Percentiles rank a stretch among this genome's conserved stretches.
These are phyloP conservation scores for Ornithorhynchus anatinus DNA, from an alignment of 2,113 vertebrate genomes.

Conservation along the genomic window DNA sequence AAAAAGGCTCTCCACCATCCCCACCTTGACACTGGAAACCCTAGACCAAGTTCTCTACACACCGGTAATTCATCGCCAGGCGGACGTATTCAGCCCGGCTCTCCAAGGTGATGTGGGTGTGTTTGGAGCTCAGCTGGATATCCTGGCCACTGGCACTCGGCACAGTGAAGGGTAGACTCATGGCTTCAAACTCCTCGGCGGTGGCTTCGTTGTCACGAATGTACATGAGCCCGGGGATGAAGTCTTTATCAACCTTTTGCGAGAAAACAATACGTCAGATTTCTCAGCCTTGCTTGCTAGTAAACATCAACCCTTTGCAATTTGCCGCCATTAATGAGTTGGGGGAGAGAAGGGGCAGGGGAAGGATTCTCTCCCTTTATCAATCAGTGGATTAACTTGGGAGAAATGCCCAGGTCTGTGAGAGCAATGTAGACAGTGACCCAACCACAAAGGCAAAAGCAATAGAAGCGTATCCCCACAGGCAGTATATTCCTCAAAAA, in stretches of 20 bases:
- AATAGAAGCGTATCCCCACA: background rate
- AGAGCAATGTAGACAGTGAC: background rate
- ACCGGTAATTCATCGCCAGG: conserved; percentile 97
- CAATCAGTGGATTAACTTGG: no score
- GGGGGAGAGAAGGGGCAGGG: no score
- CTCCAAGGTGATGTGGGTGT: conserved; percentile 93
- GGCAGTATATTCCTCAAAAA: background rate
- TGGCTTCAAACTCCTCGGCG: conserved; percentile 95
- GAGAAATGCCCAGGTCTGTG: background rate
- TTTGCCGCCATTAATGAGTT: no score
- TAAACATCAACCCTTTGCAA: no score
- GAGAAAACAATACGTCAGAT: background rate
- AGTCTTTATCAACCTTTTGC: conserved; percentile 95
- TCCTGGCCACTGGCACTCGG: conserved; percentile 96
- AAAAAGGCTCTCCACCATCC: no score
- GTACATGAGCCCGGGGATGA: conserved; percentile 98
- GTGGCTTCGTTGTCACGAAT: conserved; percentile 97
- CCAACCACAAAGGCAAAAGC: background rate
- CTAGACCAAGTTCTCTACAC: no score
- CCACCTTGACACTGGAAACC: no score
- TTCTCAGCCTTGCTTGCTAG: background rate
- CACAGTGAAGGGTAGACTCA: conserved; percentile 95
- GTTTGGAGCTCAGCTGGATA: conserved; percentile 95
- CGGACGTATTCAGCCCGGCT: conserved; percentile 94
- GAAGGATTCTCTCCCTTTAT: no score